Base-by-base conservation (phyloP, 2,888 invertebrate genomes). In the Molanna angustata region DNA sequence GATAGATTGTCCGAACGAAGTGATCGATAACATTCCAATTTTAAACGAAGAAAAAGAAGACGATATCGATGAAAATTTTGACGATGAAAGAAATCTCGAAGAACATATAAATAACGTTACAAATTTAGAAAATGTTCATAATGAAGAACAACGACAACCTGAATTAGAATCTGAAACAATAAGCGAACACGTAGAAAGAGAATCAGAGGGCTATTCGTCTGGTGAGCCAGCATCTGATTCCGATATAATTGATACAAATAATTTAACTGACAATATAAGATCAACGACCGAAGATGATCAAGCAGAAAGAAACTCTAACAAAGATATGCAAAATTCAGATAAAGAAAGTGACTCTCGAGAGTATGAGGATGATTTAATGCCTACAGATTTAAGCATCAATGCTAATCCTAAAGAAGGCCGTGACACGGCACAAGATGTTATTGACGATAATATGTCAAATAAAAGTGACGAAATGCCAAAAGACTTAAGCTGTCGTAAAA, bases 401-500 rank as follows among this genome's bases (percentile, higher is more conserved):
- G 46, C 52, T 27, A 52, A 46, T 49, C 13, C 35, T 33, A 46
- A 66, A 20, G 68, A 68, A 53, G 67, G 65, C 3, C 65, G 66
- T 14, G 65, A 70, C 52, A 57, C 42, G n/a, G 41, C 33, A 43
- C 52, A 52, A 39, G 43, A 54, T 3, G 31, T 48, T 40, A 39
- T 45, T 6, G 72, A 73, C 51, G 69, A 66, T 55, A n/a, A n/a
- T n/a, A 51, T 69, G 52, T 69, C 72, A 2, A 76, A 76, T 32
- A 74, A 72, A 57, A 71, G 69, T 53, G 80, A 82, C 52, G 82
- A 82, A 57, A 72, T 78, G 53, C 81, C 83, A 52, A 81, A 75
- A 67, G 83, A 84, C 64, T 68, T 83, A 49, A 80, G 78, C 61
- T 73, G 76, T 62, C 85, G 78, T 61, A 80, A 80, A 67, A 72